These are phyloP conservation scores for Punctoribates punctum DNA, from an alignment of 2,888 invertebrate species.

Conservation along the genomic window DNA sequence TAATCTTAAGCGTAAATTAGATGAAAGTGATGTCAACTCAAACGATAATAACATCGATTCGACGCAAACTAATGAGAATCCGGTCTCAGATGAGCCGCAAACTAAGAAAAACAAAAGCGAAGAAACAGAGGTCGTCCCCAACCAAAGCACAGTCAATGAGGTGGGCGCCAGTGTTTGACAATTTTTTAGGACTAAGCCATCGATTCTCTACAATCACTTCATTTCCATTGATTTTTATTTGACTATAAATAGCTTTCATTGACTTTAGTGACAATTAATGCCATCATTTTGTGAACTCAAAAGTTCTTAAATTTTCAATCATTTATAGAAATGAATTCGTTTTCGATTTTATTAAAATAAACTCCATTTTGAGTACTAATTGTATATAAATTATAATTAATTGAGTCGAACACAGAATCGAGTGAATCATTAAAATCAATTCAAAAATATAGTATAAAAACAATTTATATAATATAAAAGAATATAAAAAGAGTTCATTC, in stretches of 20 bases:
- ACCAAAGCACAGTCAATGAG: background rate
- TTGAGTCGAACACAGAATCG: too few species aligned
- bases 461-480: background rate
- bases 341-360: too few species aligned
- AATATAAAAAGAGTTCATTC: conserved; percentile 3
- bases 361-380: background rate
- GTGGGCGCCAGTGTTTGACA: background rate
- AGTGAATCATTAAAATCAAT: too few species aligned
- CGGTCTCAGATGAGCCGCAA: conserved; percentile 7
- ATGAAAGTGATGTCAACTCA: background rate
- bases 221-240: background rate
- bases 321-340: background rate
- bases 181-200: background rate
- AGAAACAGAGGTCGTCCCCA: too few species aligned
- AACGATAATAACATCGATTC: conserved; percentile 11
- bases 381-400: background rate
- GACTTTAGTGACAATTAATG: background rate
- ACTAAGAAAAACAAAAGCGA: conserved; percentile 23
- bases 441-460: too few species aligned
- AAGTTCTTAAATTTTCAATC: background rate
- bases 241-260: background rate
- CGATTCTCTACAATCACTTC: background rate
- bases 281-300: background rate
- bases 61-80: background rate
- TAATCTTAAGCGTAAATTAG: background rate